Base-by-base conservation (phyloP, 2,888 invertebrate genomes). In the Eupithecia tripunctaria region DNA sequence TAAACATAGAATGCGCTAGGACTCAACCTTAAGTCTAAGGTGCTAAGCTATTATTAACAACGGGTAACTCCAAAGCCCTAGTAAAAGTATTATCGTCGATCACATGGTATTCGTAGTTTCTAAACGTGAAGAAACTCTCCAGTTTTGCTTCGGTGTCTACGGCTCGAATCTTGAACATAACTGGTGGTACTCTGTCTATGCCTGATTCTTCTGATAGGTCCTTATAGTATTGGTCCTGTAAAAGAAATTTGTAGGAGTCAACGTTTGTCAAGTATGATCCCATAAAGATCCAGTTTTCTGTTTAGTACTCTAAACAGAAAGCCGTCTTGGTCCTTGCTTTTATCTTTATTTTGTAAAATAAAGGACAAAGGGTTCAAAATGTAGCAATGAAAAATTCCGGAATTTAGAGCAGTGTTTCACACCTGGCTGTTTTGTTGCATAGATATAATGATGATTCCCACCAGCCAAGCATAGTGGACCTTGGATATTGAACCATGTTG, bases 161-260 rank as follows among this genome's bases (percentile, higher is more conserved):
- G 0, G 80, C 76, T 0, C 93, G 88, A 18, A 94, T 94, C 74
- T 90, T 94, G 78, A 85, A 90, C 86, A 94, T 85, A 1, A 94
- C 94, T 0, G 93, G 92, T 0, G 93, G 92, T 0, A 94, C 94
- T 41, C 94, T 81, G 0, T 86, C 86, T 73, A 92, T 94, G 0
- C 94, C 93, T 0, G 94, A 90, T 74, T 94, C 91, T 41, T 84
- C 82, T 0, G 94, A 85, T 0, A 94, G 76, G 0, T 82, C 86
- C 0, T 84, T 91, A 80, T 93, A 94, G 77, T 92, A 94, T 64
- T 89, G 81, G 51, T 94, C 93, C 93, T 94, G 85, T 18, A 87
- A 88, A 27, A 2, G 1, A 59, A 51, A 56, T 51, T n/a, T n/a
- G 14, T 0, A 25, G 12, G 8, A 10, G 25, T 56, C 15, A 41